phyloP scores from a whole-genome alignment of 2,113 vertebrate species.

The Beaufortia kweichowensis region DNA sequence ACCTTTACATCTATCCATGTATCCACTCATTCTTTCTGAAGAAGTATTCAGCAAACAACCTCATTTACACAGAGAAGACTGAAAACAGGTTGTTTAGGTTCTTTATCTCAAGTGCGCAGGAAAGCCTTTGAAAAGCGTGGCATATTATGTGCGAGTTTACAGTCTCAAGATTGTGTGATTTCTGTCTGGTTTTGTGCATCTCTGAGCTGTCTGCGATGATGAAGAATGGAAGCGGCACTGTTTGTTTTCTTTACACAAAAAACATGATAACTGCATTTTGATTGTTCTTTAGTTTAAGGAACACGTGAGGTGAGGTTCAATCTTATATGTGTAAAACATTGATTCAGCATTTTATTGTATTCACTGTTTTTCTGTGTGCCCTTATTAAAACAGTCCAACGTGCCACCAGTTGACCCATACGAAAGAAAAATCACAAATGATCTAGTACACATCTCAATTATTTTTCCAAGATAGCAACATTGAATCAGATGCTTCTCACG shows the following conservation, averaged over 20 bases:
- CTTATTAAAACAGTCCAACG: too few species aligned
- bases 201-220: background rate
- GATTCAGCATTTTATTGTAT: too few species aligned
- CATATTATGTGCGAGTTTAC: conserved; percentile 1
- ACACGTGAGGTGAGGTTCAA: background rate
- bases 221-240: conserved; percentile 8
- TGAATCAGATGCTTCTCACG: too few species aligned
- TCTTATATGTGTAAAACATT: too few species aligned
- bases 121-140: conserved; percentile 1
- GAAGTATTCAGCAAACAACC: background rate
- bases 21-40: background rate
- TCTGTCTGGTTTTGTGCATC: background rate
- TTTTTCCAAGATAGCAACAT: too few species aligned
- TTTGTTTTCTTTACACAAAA: background rate
- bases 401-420: too few species aligned
- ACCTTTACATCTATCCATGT: background rate
- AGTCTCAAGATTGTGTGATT: background rate
- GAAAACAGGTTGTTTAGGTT: conserved; percentile 12
- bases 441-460: too few species aligned
- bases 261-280: conserved; percentile 22
- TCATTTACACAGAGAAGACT: background rate
- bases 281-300: background rate
- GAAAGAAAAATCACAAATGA: too few species aligned
- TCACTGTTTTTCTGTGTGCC: too few species aligned
- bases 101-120: conserved; percentile 18